Evolutionary conservation across 2,888 invertebrate genomes (phyloP).

Genomic region (Myopa tessellatipennis): DNA sequence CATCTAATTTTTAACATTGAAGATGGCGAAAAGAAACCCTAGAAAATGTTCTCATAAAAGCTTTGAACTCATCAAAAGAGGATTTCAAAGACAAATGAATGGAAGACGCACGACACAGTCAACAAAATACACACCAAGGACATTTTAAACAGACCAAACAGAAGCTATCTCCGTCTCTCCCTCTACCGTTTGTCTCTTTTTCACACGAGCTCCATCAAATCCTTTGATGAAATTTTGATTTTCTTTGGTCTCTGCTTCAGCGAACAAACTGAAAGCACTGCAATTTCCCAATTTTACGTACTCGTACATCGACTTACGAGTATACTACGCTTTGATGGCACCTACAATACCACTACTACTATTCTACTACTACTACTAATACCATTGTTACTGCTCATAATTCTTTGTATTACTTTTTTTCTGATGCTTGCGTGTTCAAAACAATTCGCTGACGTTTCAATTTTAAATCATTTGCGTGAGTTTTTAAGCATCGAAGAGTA

Average conservation of each 20-base stretch:
- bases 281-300: neutral
- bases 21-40: neutral
- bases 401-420: too few species aligned
- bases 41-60: constrained; percentile 13
- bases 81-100: constrained; percentile 29
- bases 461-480: too few species aligned
- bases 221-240: too few species aligned
- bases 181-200: neutral
- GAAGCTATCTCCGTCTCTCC: neutral
- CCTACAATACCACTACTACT: neutral
- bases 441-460: too few species aligned
- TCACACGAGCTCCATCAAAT: too few species aligned
- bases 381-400: too few species aligned
- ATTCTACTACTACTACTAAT: neutral
- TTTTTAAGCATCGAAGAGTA: too few species aligned
- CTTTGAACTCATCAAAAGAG: constrained; percentile 35
- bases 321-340: too few species aligned
- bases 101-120: neutral
- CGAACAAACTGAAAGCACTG: too few species aligned
- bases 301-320: neutral
- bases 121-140: constrained; percentile 10
- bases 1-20: neutral
- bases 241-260: too few species aligned
- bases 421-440: too few species aligned
- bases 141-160: neutral